Conservation (phyloP, 2,113 vertebrate genomes). For the Peucedramus taeniatus region DNA sequence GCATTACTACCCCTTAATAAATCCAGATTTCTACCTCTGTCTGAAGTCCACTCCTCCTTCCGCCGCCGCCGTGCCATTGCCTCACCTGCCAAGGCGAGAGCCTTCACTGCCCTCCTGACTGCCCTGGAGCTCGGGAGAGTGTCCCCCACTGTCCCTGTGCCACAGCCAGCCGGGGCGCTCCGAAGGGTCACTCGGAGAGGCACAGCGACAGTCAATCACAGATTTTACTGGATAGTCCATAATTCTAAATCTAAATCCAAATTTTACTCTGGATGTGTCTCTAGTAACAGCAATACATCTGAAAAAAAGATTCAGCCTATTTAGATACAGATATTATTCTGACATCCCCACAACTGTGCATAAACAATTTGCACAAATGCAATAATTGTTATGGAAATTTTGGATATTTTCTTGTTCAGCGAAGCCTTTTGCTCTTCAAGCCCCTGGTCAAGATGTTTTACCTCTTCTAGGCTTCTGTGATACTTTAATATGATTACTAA, state of each 20-base stretch:
- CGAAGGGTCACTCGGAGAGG: too few species aligned
- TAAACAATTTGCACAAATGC: background rate
- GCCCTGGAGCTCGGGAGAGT: too few species aligned
- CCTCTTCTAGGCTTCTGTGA: background rate
- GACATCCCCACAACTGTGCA: background rate
- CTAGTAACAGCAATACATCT: background rate
- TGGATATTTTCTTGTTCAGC: background rate
- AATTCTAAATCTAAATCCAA: background rate
- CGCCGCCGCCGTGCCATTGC: too few species aligned
- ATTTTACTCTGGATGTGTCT: background rate
- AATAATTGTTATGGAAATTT: background rate
- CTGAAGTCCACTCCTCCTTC: too few species aligned
- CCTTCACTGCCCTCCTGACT: too few species aligned
- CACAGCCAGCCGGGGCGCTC: too few species aligned
- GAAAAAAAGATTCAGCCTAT: fast-evolving
- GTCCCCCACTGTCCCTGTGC: too few species aligned
- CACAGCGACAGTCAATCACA: background rate
- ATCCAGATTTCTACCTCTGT: too few species aligned
- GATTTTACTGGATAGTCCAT: background rate
- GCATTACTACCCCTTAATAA: too few species aligned
- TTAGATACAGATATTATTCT: background rate
- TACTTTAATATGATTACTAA: background rate
- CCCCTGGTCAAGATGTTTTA: background rate
- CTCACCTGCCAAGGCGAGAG: too few species aligned
- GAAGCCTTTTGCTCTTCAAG: background rate